Evolutionary conservation across 1,140 invertebrate genomes (phyloP).

Genomic region (Dinoponera quadriceps): DNA sequence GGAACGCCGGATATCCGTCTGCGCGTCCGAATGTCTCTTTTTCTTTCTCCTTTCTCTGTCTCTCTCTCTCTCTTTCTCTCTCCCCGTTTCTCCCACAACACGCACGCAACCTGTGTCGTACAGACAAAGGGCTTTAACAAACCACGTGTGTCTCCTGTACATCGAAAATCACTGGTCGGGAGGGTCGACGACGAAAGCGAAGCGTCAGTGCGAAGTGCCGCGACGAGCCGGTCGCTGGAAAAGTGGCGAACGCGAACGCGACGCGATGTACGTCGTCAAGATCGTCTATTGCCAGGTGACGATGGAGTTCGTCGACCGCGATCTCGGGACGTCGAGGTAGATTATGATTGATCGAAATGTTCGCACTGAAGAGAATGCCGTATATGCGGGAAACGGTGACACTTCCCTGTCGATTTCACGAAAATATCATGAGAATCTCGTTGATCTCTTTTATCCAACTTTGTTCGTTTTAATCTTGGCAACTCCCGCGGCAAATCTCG

Average conservation of each 20-base stretch:
- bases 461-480: neutral
- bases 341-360: neutral
- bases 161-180: conserved; percentile 61
- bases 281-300: conserved; percentile 84
- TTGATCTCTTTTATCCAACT: neutral
- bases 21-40: conserved; percentile 50
- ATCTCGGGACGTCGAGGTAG: conserved; percentile 31
- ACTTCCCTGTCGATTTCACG: neutral
- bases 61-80: conserved; percentile 36
- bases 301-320: conserved; percentile 79
- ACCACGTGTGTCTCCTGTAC: conserved; percentile 35
- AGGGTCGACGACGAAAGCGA: conserved; percentile 16
- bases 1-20: conserved; percentile 84
- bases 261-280: conserved; percentile 82
- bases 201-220: conserved; percentile 38
- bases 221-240: neutral
- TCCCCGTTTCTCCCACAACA: neutral
- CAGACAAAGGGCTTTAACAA: conserved; percentile 65
- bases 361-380: conserved; percentile 11
- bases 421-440: neutral
- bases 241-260: conserved; percentile 13
- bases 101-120: conserved; percentile 48
- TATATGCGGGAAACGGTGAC: neutral
- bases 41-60: conserved; percentile 18
- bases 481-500: too few species aligned